Evolutionary conservation across 2,797 vertebrate species (phyloP), one percentile per base, ranked within the genome.

Genomic region (Apodemus agrarius): DNA sequence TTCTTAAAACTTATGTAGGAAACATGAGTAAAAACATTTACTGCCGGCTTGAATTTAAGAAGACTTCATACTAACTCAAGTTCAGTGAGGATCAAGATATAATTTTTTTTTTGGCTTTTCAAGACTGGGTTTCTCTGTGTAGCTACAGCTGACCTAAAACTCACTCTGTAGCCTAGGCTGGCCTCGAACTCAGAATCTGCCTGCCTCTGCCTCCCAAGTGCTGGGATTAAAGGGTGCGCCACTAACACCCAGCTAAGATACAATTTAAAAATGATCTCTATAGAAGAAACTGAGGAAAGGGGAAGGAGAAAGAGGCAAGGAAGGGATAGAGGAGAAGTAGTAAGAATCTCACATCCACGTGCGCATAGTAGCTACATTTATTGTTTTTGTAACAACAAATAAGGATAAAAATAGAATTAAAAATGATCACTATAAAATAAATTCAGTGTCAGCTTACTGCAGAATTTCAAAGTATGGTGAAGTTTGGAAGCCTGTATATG

Each of bases 1-100:
- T 87, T 94, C 10, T 14, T 93, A 95, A 78, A 90, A 90, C 21
- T 90, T 78, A 78, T 37, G 4, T 7, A 89, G 21, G 57, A 80
- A 75, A 31, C 79, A 95, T 69, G 78, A 86, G 65, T 80, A 26
- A 37, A 89, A 95, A 91, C 14, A 95, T 82, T 89, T 80, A 89
- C 8, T 81, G 59, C 3, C 59, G 61, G 49, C 17, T 74, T 85
- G 69, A 54, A 78, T 75, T 89, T 52, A 67, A 74, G 93, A 93
- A 69, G 11, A 13, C 52, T 78, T 94, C 34, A 94, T 16, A 49
- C 59, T 96, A 92, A 65, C 16, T 79, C 72, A 49, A 76, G 17
- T 5, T 72, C 49, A 89, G 2, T 92, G 40, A 92, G 1, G 90
- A 75, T 93, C 26, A 95, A 83, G 90, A 74, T 72, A 17, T 67